Percentiles rank a stretch among this genome's conserved stretches.
Conservation (phyloP, 2,113 vertebrate genomes). For the Phaethornis superciliosus region DNA sequence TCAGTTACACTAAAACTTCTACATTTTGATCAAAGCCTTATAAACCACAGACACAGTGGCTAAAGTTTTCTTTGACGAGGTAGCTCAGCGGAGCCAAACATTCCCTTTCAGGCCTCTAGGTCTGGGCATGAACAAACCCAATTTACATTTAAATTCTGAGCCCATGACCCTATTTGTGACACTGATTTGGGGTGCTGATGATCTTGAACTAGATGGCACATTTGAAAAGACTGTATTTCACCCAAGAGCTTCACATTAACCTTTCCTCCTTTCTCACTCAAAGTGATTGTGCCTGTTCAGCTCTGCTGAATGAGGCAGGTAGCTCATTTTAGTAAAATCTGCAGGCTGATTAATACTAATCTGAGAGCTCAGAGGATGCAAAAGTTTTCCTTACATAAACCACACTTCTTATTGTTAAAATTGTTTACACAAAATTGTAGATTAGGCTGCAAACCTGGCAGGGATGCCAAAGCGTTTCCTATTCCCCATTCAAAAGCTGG, state of each 20-base stretch:
- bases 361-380: neutral
- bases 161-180: slow-evolving; percentile 5
- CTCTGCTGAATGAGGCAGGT: neutral
- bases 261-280: slow-evolving; percentile 17
- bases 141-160: slow-evolving; percentile 28
- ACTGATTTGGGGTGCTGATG: slow-evolving; percentile 15
- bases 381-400: neutral
- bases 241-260: slow-evolving; percentile 1
- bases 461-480: neutral
- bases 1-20: neutral
- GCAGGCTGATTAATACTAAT: neutral
- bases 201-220: slow-evolving; percentile 15
- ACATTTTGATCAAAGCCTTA: neutral
- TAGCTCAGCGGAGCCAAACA: neutral
- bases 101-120: neutral
- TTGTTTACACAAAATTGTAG: neutral
- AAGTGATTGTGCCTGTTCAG: neutral
- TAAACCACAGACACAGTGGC: neutral
- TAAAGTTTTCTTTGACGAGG: neutral
- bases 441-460: neutral
- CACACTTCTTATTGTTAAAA: neutral
- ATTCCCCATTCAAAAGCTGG: neutral
- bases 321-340: neutral
- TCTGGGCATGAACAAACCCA: neutral
- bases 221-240: slow-evolving; percentile 23